phyloP scores from a whole-genome alignment of 2,888 invertebrate species.

The Microplitis deprimator region DNA sequence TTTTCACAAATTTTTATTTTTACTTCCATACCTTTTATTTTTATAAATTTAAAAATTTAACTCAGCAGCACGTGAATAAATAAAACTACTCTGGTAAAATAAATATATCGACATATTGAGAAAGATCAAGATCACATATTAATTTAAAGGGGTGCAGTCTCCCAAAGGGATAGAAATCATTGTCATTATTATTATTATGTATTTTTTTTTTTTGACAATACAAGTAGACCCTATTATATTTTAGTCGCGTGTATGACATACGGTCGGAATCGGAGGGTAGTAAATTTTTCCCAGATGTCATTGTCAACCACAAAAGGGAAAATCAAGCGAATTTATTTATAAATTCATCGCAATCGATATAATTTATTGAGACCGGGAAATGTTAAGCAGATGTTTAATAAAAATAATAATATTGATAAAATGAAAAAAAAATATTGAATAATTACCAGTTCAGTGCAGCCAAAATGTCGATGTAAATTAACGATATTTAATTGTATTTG shows the following conservation, averaged over 20 bases:
- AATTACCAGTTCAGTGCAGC: not conserved
- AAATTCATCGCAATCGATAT: not conserved
- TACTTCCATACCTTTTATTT: not conserved
- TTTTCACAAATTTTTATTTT: not conserved
- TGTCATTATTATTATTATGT: no score
- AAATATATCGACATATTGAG: not conserved
- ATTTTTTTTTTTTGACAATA: not conserved
- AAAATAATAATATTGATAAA: not conserved
- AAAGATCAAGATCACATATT: not conserved
- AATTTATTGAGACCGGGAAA: not conserved
- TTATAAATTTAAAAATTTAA: not conserved
- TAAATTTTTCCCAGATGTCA: constrained; percentile 17
- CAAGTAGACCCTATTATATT: not conserved
- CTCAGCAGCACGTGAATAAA: not conserved
- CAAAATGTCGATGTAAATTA: not conserved
- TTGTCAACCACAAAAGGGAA: not conserved
- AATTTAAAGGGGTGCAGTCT: not conserved
- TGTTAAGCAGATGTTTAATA: not conserved
- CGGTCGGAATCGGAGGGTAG: constrained; percentile 3
- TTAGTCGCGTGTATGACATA: constrained; percentile 25
- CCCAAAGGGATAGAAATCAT: not conserved
- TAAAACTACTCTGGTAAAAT: not conserved
- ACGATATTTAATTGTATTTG: constrained; percentile 44
- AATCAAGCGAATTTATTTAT: not conserved
- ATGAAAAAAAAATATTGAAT: constrained; percentile 1